Conservation (phyloP, 2,888 invertebrate species). For the Dysmachus trigonus region DNA sequence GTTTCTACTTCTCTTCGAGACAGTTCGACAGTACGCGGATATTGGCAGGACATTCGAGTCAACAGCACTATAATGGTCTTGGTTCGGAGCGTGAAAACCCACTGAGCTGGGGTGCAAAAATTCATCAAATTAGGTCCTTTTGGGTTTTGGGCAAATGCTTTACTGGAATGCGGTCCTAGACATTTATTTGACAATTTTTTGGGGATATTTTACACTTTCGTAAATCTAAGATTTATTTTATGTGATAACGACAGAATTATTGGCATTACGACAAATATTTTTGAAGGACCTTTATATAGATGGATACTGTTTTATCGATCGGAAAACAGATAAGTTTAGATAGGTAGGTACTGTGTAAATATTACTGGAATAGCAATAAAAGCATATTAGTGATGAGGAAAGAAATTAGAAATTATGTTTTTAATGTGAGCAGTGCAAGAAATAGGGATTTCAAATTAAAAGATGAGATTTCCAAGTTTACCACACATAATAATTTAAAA, state of each 20-base stretch:
- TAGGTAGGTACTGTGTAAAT: too few species aligned
- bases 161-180: neutral
- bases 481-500: too few species aligned
- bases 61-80: neutral
- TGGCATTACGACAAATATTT: neutral
- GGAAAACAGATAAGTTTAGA: too few species aligned
- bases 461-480: too few species aligned
- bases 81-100: neutral
- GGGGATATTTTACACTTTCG: neutral
- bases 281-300: too few species aligned
- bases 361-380: too few species aligned
- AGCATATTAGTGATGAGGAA: too few species aligned
- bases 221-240: neutral
- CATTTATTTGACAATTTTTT: neutral
- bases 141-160: neutral
- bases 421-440: too few species aligned
- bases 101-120: neutral
- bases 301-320: too few species aligned
- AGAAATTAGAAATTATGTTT: too few species aligned
- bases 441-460: too few species aligned
- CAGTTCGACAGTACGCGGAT: neutral
- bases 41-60: neutral
- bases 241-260: neutral
- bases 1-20: neutral
- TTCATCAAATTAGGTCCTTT: neutral